Conservation (phyloP, 2,888 invertebrate species). For the Ethmia dodecea region DNA sequence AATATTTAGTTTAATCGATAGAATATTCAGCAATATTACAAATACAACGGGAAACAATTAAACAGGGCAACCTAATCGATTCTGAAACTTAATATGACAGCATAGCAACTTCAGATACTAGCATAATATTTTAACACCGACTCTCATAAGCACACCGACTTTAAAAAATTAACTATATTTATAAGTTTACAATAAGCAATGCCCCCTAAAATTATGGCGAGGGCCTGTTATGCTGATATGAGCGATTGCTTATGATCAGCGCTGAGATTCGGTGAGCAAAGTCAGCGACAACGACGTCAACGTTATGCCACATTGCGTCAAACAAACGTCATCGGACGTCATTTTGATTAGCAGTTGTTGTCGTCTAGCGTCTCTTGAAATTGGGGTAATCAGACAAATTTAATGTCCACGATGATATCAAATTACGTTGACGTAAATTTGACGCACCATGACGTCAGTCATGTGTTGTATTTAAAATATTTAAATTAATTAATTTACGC, state of each 20-base stretch:
- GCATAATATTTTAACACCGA: constrained; percentile 48
- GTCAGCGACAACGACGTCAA: too few species aligned
- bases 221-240: constrained; percentile 13
- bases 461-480: too few species aligned
- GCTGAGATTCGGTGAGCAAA: constrained; percentile 4
- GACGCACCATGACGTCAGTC: too few species aligned
- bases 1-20: constrained; percentile 68
- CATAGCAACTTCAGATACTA: constrained; percentile 52
- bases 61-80: constrained; percentile 66
- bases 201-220: background rate
- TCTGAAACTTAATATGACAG: constrained; percentile 67
- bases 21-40: constrained; percentile 75
- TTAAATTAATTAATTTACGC: too few species aligned
- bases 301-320: too few species aligned
- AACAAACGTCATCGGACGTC: too few species aligned
- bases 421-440: too few species aligned
- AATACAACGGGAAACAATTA: constrained; percentile 74
- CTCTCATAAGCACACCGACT: constrained; percentile 63
- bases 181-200: constrained; percentile 30
- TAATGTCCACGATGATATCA: too few species aligned
- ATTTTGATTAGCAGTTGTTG: too few species aligned
- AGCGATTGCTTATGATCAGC: constrained; percentile 22
- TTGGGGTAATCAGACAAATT: too few species aligned
- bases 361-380: too few species aligned
- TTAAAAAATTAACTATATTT: constrained; percentile 49